Evolutionary conservation across 2,113 vertebrate species (phyloP).

Genomic region (Psophia crepitans): DNA sequence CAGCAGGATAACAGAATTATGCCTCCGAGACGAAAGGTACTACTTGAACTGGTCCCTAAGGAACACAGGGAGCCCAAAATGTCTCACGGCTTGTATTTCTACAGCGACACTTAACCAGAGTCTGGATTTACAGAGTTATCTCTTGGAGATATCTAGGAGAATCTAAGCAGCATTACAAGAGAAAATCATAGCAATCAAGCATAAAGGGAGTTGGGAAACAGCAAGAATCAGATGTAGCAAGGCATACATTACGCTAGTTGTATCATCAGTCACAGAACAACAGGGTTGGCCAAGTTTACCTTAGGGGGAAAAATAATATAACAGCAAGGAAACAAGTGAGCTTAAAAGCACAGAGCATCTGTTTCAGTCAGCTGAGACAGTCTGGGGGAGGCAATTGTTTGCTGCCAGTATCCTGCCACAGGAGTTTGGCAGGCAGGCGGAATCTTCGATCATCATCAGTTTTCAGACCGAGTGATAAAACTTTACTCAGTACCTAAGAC

Average conservation of each 20-base stretch:
- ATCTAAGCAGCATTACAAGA: neutral
- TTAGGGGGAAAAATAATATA: neutral
- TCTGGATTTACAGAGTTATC: neutral
- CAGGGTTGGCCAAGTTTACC: neutral
- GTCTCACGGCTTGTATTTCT: neutral
- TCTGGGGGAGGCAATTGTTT: constrained; percentile 15
- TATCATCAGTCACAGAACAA: neutral
- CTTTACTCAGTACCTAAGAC: constrained; percentile 26
- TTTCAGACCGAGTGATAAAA: constrained; percentile 39
- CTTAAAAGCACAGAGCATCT: constrained; percentile 36
- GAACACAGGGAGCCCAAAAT: neutral
- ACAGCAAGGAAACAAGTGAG: constrained; percentile 18
- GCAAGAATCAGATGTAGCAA: neutral
- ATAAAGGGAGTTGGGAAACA: neutral
- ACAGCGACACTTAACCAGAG: neutral
- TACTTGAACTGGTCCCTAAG: neutral
- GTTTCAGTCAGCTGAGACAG: constrained; percentile 29
- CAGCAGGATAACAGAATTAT: neutral
- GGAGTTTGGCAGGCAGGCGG: constrained; percentile 21
- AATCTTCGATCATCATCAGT: constrained; percentile 48
- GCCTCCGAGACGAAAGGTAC: neutral
- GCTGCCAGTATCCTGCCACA: constrained; percentile 21
- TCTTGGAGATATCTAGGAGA: neutral
- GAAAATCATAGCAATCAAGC: neutral
- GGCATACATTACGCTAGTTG: neutral